Evolutionary conservation across 2,797 vertebrate species (phyloP).

Genomic region (Dendrocincla fuliginosa): DNA sequence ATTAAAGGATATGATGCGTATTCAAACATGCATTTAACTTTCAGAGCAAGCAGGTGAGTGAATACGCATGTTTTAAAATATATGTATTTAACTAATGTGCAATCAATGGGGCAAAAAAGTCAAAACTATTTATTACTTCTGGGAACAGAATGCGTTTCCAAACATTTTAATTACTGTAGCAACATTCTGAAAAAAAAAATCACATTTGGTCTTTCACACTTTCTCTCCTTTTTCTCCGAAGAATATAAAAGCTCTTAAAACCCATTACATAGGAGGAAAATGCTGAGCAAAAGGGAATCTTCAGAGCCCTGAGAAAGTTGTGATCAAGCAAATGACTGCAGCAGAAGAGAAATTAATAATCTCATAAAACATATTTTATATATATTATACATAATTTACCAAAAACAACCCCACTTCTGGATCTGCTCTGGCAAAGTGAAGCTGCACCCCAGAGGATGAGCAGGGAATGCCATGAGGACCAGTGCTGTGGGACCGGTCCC

Average conservation of each 20-base stretch:
- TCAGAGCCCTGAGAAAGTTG: neutral
- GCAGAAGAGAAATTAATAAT: neutral
- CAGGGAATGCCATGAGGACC: fast-evolving
- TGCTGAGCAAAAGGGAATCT: fast-evolving
- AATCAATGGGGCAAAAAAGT: conserved; percentile 66
- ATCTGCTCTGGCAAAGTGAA: fast-evolving
- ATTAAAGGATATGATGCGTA: conserved; percentile 40
- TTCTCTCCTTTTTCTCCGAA: neutral
- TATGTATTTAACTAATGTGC: conserved; percentile 66
- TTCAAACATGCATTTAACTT: conserved; percentile 49
- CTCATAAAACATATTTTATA: fast-evolving
- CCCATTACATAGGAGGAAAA: neutral
- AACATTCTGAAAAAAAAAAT: conserved; percentile 27
- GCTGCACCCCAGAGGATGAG: fast-evolving
- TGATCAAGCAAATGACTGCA: fast-evolving
- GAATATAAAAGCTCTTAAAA: neutral
- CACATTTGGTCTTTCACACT: neutral
- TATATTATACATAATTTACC: neutral
- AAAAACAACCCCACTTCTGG: neutral
- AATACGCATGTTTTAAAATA: conserved; percentile 63
- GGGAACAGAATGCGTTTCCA: conserved; percentile 33
- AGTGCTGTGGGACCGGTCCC: neutral
- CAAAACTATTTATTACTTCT: conserved; percentile 58
- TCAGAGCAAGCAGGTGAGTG: conserved; percentile 60
- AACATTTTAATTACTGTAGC: conserved; percentile 52